Evolutionary conservation across 2,797 vertebrate genomes (phyloP).

Genomic region (Morus bassanus): DNA sequence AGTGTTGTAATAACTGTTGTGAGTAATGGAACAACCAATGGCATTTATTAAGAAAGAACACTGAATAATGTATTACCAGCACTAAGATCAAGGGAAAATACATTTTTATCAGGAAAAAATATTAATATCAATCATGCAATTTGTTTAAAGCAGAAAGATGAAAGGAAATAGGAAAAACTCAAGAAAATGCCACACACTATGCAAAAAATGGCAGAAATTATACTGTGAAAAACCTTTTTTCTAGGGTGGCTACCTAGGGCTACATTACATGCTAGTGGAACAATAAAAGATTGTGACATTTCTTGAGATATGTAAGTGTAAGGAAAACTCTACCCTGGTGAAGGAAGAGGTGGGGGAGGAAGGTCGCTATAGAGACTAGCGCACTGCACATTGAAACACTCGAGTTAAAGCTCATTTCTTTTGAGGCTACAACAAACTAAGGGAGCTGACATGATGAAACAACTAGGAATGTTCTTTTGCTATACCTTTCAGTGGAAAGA

Average conservation of each 20-base stretch:
- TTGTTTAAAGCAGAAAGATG: conserved; percentile 26
- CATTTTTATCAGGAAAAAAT: conserved; percentile 35
- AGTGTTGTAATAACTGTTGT: conserved; percentile 50
- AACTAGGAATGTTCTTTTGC: not conserved
- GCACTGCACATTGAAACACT: not conserved
- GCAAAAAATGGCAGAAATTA: conserved; percentile 15
- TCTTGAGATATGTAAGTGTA: not conserved
- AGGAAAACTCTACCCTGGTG: not conserved
- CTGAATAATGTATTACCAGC: conserved; percentile 63
- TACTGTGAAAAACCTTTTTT: not conserved
- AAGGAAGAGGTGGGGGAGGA: not conserved
- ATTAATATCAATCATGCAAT: conserved; percentile 62
- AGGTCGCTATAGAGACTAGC: conserved; percentile 7
- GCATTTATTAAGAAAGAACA: conserved; percentile 65
- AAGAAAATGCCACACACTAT: not conserved
- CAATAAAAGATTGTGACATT: conserved; percentile 50
- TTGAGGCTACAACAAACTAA: conserved; percentile 30
- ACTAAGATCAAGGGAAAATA: conserved; percentile 40
- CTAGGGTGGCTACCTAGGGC: not conserved
- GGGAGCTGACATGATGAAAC: not conserved
- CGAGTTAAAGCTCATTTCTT: conserved; percentile 18
- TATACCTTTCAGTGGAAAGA: not conserved
- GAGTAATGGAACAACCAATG: conserved; percentile 50
- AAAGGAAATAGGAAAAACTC: conserved; percentile 27
- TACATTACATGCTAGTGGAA: not conserved